A percentile compares a stretch with the other conserved stretches of the same genome.
These are phyloP conservation scores for Dynastes hyllus DNA, from an alignment of 2,888 invertebrate genomes.

Conservation along the genomic window DNA sequence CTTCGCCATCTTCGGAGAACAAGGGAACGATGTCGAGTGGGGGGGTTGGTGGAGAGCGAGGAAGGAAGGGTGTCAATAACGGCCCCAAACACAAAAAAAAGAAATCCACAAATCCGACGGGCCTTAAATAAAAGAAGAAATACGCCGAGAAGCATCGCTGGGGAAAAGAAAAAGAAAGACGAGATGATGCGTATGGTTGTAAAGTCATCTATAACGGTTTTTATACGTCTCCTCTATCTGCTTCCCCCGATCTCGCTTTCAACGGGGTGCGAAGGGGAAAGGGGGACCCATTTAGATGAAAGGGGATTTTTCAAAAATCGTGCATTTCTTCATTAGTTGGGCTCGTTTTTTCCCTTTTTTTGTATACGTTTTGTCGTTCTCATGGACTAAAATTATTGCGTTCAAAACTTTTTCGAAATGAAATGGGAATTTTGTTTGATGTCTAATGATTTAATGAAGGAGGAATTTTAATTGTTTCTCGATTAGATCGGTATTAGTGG, in stretches of 20 bases:
- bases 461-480: conserved; percentile 21
- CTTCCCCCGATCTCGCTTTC: conserved; percentile 16
- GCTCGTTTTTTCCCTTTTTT: neutral
- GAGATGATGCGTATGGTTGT: too few relatives aligned
- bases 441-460: conserved; percentile 3
- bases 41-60: conserved; percentile 45
- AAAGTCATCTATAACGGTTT: conserved; percentile 6
- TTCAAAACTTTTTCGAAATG: too few relatives aligned
- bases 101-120: conserved; percentile 66
- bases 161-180: conserved; percentile 50
- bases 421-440: neutral
- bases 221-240: neutral
- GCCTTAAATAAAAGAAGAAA: conserved; percentile 59
- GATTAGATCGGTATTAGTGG: conserved; percentile 5
- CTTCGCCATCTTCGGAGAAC: neutral
- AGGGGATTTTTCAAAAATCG: conserved; percentile 35
- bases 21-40: neutral
- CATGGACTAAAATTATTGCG: neutral
- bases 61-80: conserved; percentile 62
- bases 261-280: neutral
- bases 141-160: neutral
- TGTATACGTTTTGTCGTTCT: neutral
- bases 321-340: conserved; percentile 13
- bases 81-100: conserved; percentile 65
- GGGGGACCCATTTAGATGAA: conserved; percentile 30